Evolutionary conservation across 2,888 invertebrate species (phyloP).

Genomic region (Protula sp.): DNA sequence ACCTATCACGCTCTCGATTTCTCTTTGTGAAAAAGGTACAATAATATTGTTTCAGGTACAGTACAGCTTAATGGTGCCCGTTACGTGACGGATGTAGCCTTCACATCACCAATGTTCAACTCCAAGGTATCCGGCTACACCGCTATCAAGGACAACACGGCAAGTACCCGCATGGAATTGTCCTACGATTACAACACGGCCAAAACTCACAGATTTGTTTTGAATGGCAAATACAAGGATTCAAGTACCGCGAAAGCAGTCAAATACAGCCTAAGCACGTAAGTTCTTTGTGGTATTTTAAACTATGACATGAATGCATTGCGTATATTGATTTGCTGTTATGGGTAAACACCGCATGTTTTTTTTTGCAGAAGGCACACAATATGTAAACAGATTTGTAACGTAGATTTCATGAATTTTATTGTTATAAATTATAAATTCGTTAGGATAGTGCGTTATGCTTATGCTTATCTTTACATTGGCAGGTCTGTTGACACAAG

Average conservation of each 20-base stretch:
- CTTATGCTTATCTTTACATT: too few relatives aligned
- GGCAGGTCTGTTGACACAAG: neutral
- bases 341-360: too few relatives aligned
- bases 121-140: conserved; percentile 8
- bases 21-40: too few relatives aligned
- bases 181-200: conserved; percentile 11
- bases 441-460: too few relatives aligned
- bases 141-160: conserved; percentile 1
- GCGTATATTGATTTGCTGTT: too few relatives aligned
- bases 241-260: conserved; percentile 8
- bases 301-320: too few relatives aligned
- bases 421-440: too few relatives aligned
- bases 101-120: conserved; percentile 11
- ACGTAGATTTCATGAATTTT: too few relatives aligned
- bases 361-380: too few relatives aligned
- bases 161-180: conserved; percentile 8
- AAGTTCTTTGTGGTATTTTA: neutral
- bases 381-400: too few relatives aligned
- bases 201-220: conserved; percentile 9
- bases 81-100: conserved; percentile 12
- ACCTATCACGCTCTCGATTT: too few relatives aligned
- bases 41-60: too few relatives aligned
- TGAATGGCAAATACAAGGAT: conserved; percentile 13
- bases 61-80: neutral
- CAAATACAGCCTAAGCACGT: conserved; percentile 13